These are phyloP conservation scores for Amblyopsis rosae DNA, from an alignment of 2,113 vertebrate genomes.

Conservation along the genomic window DNA sequence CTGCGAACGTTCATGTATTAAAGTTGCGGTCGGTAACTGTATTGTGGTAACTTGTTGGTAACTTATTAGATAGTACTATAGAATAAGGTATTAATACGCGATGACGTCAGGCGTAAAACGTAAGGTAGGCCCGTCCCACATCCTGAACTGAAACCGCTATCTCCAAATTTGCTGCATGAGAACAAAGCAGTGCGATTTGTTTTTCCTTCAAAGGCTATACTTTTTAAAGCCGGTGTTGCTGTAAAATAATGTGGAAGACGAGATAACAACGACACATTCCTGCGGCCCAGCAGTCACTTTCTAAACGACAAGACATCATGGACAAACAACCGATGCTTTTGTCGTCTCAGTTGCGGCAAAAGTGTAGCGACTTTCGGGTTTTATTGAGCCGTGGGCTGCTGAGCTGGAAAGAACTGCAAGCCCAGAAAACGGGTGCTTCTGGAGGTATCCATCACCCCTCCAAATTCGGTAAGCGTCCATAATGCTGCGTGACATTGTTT, in stretches of 20 bases:
- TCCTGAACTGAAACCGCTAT: constrained; percentile 21
- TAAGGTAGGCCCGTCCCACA: background rate
- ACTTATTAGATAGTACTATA: too few species aligned
- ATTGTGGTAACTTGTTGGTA: too few species aligned
- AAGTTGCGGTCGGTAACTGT: too few species aligned
- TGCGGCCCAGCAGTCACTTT: too few species aligned
- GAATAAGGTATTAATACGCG: constrained; percentile 12
- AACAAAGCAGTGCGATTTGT: background rate
- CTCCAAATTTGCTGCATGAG: background rate
- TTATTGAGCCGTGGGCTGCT: constrained; percentile 11
- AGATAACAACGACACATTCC: background rate
- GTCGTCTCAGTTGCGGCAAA: constrained; percentile 18
- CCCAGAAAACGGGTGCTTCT: background rate
- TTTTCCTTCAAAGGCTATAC: background rate
- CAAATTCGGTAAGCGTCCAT: constrained; percentile 13
- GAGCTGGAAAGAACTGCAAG: constrained; percentile 20
- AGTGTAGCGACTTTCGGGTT: constrained; percentile 20
- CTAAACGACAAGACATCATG: constrained; percentile 5
- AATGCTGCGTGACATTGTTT: too few species aligned
- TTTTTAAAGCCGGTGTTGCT: background rate
- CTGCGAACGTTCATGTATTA: too few species aligned
- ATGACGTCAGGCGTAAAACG: constrained; percentile 16
- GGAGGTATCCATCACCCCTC: constrained; percentile 3
- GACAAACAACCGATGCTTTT: constrained; percentile 22
- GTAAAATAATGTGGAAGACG: background rate